Evolutionary conservation across 37 sponge, comb jelly and placozoan species (phyloP).

Genomic region (Ianthella basta): DNA sequence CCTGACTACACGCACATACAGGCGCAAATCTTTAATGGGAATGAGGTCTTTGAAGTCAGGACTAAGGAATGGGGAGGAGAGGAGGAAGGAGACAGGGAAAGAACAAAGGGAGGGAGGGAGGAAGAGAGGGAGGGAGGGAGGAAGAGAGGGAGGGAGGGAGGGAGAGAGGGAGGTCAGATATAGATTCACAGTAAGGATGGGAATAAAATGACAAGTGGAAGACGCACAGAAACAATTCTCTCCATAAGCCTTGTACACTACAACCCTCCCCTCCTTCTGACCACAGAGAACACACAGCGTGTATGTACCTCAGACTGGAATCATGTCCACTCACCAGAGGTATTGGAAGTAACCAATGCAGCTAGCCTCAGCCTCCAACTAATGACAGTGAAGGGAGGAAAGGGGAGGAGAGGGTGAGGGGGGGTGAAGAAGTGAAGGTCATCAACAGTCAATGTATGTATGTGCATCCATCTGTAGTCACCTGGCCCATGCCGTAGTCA

Average conservation of each 20-base stretch:
- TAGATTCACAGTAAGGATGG: conserved; percentile 23
- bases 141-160: conserved; percentile 16
- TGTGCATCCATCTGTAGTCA: neutral
- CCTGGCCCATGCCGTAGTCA: conserved; percentile 21
- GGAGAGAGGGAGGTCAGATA: neutral
- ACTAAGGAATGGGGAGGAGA: neutral
- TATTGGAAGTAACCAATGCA: conserved; percentile 18
- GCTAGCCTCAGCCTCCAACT: conserved; percentile 27
- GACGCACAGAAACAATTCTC: too few species aligned
- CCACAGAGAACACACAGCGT: neutral
- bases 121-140: conserved; percentile 3
- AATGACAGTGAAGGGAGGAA: neutral
- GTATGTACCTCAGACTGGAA: neutral
- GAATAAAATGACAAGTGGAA: neutral
- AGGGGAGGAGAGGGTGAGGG: neutral
- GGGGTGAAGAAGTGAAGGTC: conserved; percentile 13
- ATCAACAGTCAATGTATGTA: too few species aligned
- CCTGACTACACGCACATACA: conserved; percentile 11
- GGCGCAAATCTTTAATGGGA: neutral
- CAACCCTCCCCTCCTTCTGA: too few species aligned
- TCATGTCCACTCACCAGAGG: neutral
- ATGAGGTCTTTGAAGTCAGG: conserved; percentile 21
- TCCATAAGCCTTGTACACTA: too few species aligned
- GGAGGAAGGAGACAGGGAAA: neutral
- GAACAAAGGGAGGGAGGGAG: conserved; percentile 16